Evolutionary conservation across 2,888 invertebrate genomes (phyloP), one percentile per base, ranked within the genome.

Genomic region (Chaitophorus viminalis): DNA sequence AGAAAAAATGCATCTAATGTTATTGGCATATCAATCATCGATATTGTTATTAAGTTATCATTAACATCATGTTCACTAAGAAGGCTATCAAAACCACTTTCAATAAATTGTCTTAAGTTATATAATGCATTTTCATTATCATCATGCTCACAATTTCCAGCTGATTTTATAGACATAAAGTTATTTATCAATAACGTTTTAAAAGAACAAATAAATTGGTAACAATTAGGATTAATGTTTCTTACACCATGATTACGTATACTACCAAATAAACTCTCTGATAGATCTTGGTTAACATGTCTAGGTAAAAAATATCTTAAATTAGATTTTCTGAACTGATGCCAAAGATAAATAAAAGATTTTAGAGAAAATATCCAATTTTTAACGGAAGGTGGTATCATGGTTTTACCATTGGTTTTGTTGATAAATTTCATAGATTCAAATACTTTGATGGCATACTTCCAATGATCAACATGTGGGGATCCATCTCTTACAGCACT

Each of bases 161-260:
- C 65, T 21, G 65, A 84, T 60, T 84, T 84, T 25, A 39, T 21
- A 6, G 76, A 84, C 8, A 25, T 60, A 4, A 74, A 76, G 8
- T 74, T 75, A 36, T 84, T 84, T 52, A 84, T 79, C 21, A 79
- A 65, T 65, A 79, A 79, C 3, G 79, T 79, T 79, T 75, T 84
- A 54, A 76, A 84, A 6, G 76, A 85, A 60, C 39, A 65, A 65
- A 85, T n/a, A 36, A 85, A 85, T 54, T 76, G 74, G n/a, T 76
- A 74, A 36, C 17, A 29, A 60, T 74, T 11, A 21, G 76, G 85
- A 76, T 85, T 85, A 6, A 76, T 76, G 21, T 76, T 85, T 36
- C 85, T 74, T 0, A 65, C 14, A 76, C 85, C 85, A 65, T 75
- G 75, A 29, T 60, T 85, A 36, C 85, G 85, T 4, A 85, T 21